These are phyloP conservation scores for Odontophorus gujanensis DNA, from an alignment of 2,113 vertebrate species.

Conservation along the genomic window DNA sequence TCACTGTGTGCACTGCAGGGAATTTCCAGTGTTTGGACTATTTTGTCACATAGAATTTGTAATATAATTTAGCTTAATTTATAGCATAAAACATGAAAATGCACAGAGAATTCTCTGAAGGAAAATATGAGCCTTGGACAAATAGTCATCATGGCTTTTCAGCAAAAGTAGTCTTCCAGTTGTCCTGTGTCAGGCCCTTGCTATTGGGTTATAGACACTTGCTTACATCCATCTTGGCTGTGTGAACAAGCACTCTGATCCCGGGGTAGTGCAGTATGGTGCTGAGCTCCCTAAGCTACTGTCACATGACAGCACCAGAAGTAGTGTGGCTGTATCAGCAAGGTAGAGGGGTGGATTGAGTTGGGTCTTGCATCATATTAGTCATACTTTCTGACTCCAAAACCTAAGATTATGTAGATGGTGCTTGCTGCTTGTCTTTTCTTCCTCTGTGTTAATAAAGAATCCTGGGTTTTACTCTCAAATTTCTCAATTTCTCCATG, in stretches of 20 bases:
- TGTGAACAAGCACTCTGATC: neutral
- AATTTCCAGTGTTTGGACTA: neutral
- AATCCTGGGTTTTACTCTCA: neutral
- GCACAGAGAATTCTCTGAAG: neutral
- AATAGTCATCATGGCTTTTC: neutral
- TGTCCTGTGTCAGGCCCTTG: neutral
- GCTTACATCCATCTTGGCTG: neutral
- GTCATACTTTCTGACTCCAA: rapidly evolving
- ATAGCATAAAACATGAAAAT: neutral
- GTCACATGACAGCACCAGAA: neutral
- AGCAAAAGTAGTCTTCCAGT: neutral
- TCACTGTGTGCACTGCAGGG: neutral
- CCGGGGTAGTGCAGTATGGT: rapidly evolving
- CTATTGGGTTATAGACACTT: neutral
- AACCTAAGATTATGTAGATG: neutral
- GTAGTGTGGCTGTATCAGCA: neutral
- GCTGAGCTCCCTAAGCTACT: neutral
- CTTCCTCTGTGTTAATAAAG: neutral
- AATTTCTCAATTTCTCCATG: neutral
- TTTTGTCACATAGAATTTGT: neutral
- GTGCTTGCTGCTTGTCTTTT: neutral
- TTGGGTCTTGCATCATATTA: neutral
- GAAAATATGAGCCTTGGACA: neutral
- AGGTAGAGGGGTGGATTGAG: neutral
- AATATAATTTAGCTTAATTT: neutral